These are phyloP conservation scores for Octopus sinensis DNA, from an alignment of 1,140 invertebrate species.

Conservation along the genomic window DNA sequence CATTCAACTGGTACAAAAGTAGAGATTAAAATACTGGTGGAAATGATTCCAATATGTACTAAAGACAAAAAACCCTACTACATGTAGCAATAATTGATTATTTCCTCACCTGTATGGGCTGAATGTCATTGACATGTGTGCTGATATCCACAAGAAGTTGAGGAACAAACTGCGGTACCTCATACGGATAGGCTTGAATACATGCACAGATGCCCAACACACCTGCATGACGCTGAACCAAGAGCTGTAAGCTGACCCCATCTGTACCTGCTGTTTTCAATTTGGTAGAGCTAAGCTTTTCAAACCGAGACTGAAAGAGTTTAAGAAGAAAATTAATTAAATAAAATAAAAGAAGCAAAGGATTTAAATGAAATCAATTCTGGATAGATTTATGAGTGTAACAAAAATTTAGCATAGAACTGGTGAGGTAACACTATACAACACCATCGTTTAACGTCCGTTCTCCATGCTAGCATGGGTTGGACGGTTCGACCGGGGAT, in stretches of 20 bases:
- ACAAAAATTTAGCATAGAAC: too few species aligned
- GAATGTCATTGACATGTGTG: slow-evolving; percentile 78
- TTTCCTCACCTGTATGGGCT: slow-evolving; percentile 77
- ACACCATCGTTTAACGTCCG: too few species aligned
- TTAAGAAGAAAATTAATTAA: slow-evolving; percentile 6
- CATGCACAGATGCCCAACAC: slow-evolving; percentile 86
- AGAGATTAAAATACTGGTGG: neutral
- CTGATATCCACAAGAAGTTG: slow-evolving; percentile 77
- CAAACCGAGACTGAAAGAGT: slow-evolving; percentile 47
- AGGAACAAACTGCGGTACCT: slow-evolving; percentile 81
- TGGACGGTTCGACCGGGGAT: too few species aligned
- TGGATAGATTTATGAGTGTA: neutral
- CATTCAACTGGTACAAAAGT: neutral
- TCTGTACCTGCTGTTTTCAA: slow-evolving; percentile 30
- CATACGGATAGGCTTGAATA: slow-evolving; percentile 84
- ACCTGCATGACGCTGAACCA: slow-evolving; percentile 69
- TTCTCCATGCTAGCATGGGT: too few species aligned
- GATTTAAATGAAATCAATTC: neutral
- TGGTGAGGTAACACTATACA: too few species aligned
- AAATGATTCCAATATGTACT: too few species aligned
- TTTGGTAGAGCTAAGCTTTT: slow-evolving; percentile 47
- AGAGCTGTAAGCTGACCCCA: slow-evolving; percentile 46
- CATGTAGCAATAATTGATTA: neutral
- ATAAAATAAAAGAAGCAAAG: neutral
- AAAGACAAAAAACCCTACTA: neutral